These are phyloP conservation scores for Sphenodon punctatus DNA, from an alignment of 2,797 vertebrate species.

Conservation along the genomic window DNA sequence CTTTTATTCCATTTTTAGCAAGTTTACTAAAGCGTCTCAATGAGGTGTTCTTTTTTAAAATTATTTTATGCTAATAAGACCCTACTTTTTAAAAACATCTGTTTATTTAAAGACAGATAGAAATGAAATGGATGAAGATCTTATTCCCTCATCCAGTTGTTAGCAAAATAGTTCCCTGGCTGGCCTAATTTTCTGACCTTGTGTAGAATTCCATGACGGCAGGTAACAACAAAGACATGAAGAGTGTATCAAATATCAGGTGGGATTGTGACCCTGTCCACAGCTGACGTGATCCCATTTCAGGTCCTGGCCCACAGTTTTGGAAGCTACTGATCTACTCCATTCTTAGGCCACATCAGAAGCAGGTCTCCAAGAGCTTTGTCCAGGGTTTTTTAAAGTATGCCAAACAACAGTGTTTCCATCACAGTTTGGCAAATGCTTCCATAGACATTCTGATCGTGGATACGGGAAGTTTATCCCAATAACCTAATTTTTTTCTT, in stretches of 20 bases:
- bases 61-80: neutral
- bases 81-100: fast-evolving
- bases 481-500: neutral
- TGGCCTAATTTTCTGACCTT: too few species aligned
- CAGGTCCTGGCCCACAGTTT: too few species aligned
- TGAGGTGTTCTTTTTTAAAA: neutral
- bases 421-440: neutral
- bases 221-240: too few species aligned
- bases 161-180: too few species aligned
- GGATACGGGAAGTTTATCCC: neutral
- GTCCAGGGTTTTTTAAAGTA: neutral
- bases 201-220: too few species aligned
- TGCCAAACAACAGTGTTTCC: neutral
- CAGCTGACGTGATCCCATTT: too few species aligned
- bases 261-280: too few species aligned
- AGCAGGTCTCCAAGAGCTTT: neutral
- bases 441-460: fast-evolving
- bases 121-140: neutral
- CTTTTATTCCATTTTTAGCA: neutral
- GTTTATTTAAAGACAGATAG: neutral
- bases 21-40: neutral
- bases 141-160: too few species aligned
- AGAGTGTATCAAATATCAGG: too few species aligned
- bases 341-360: neutral
- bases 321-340: neutral